Evolutionary conservation across 35 echinoderm and acorn worm species (phyloP), one percentile per base, ranked within the genome.

Genomic region (Strongylocentrotus purpuratus): DNA sequence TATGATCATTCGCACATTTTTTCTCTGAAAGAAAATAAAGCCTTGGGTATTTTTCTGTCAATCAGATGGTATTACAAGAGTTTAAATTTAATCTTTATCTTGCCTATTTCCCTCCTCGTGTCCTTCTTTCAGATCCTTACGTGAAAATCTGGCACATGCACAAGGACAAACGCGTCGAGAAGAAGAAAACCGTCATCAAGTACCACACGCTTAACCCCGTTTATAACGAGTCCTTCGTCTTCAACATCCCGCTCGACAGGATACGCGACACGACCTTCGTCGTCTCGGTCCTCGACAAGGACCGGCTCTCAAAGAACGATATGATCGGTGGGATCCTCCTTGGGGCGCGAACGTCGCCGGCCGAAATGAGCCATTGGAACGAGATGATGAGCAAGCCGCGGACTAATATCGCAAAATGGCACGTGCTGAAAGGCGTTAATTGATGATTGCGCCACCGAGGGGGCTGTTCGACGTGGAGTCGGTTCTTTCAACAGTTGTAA

Each of bases 71-170:
- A 41, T 41, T 41, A 0, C 12, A 88, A 88, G 31, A 88, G 35
- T 25, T 88, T 0, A 88, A 55, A 12, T 10, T 10, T 9, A 18
- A 85, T 95, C 0, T 17, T 31, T 28, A n/a, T 92, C 46, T 33
- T 45, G 28, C 46, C 52, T n/a, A 10, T 9, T 89, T 90, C 90
- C n/a, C 46, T 94, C 0, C 45, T 32, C 10, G 7, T 55, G 7
- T 78, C 65, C 31, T 61, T 92, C 25, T 93, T 87, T 2, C 90
- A 97, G 98, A 99, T 95, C 98, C 98, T 31, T 99, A 99, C 47
- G 98, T 99, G 33, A 99, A 99, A 92, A 97, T 99, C 5, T 99
- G 98, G 98, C 97, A 97, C 85, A 97, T 97, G 94, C 97, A 95
- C 95, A 97, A 97, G 95, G 97, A 96, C 14, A 99, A 99, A 88